These are phyloP conservation scores for Acleris holmiana DNA, from an alignment of 2,888 invertebrate species.

Conservation along the genomic window DNA sequence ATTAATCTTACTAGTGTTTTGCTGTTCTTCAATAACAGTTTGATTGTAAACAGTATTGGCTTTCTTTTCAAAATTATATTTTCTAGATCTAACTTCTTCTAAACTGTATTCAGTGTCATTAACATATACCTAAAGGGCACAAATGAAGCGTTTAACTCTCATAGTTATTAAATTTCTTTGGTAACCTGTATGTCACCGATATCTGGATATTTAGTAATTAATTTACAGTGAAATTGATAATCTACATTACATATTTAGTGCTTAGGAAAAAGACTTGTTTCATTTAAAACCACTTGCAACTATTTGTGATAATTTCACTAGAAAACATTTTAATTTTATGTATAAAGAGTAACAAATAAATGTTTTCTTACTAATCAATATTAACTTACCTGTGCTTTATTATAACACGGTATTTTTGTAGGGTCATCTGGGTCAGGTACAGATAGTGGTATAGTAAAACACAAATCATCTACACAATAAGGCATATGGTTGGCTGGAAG, in stretches of 20 bases:
- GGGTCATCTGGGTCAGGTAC: constrained; percentile 86
- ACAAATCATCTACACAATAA: constrained; percentile 81
- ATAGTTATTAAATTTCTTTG: not conserved
- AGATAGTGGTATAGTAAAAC: constrained; percentile 82
- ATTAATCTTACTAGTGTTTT: constrained; percentile 65
- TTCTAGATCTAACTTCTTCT: constrained; percentile 89
- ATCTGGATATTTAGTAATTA: no score
- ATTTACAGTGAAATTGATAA: no score
- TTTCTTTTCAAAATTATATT: constrained; percentile 75
- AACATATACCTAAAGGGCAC: constrained; percentile 69
- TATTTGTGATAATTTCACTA: no score
- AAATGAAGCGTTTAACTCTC: not conserved
- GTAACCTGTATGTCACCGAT: no score
- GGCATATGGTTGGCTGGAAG: constrained; percentile 74
- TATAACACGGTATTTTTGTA: constrained; percentile 87
- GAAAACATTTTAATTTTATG: no score
- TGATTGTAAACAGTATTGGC: constrained; percentile 61
- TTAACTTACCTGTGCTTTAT: constrained; percentile 83
- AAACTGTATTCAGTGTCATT: constrained; percentile 88
- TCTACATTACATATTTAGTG: no score
- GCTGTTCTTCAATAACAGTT: constrained; percentile 50
- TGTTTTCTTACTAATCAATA: no score
- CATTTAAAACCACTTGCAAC: no score
- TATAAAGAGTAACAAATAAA: no score
- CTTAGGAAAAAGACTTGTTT: no score